phyloP scores from a whole-genome alignment of 2,113 vertebrate genomes.

The Leucoraja erinaceus region DNA sequence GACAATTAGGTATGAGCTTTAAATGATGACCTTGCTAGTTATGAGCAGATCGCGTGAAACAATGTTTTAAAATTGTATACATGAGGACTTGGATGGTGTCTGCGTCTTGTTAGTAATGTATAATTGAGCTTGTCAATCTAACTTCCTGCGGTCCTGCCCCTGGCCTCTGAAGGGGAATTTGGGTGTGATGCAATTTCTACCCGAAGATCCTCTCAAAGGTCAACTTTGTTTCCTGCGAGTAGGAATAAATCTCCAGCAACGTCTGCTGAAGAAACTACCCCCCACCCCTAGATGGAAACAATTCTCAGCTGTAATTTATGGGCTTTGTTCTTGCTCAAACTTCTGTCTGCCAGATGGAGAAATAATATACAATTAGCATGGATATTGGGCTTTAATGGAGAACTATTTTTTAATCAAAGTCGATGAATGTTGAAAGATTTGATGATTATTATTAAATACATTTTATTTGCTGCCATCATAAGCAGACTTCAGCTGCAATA shows the following conservation, averaged over 20 bases:
- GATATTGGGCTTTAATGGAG: constrained; percentile 5
- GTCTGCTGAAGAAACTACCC: background rate
- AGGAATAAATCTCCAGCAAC: background rate
- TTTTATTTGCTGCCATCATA: constrained; percentile 23
- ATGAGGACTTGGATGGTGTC: background rate
- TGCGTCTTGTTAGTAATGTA: background rate
- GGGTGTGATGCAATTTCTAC: background rate
- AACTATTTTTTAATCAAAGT: constrained; percentile 21
- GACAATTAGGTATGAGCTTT: too few relatives aligned
- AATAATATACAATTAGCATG: background rate
- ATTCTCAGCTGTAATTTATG: background rate
- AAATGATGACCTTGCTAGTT: too few relatives aligned
- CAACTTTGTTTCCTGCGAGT: background rate
- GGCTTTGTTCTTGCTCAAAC: constrained; percentile 43
- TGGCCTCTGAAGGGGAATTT: background rate
- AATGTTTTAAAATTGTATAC: too few relatives aligned
- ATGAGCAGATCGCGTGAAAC: too few relatives aligned
- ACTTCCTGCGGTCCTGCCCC: background rate
- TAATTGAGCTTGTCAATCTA: background rate
- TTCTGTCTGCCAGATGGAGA: constrained; percentile 53
- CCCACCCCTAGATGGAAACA: background rate
- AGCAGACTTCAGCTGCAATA: background rate
- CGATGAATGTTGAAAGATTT: background rate
- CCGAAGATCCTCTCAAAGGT: background rate
- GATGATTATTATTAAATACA: background rate